Evolutionary conservation across 2,797 vertebrate species (phyloP).

Genomic region (Sciurus carolinensis): DNA sequence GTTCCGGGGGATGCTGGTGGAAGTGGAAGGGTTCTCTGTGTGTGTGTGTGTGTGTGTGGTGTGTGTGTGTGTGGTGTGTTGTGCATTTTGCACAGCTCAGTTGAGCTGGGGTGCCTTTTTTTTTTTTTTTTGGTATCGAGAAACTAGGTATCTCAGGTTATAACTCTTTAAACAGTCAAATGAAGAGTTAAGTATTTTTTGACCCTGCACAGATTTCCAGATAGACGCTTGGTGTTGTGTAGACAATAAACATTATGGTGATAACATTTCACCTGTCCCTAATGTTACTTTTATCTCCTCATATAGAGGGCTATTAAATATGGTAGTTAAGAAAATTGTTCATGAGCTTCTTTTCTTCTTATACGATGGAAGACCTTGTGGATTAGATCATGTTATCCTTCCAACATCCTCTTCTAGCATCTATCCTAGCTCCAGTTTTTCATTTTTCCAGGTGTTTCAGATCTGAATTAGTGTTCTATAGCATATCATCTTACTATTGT

Average conservation of each 20-base stretch:
- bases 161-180: background rate
- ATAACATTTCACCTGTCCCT: background rate
- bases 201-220: background rate
- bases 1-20: too few species aligned
- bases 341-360: background rate
- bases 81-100: background rate
- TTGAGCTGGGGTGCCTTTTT: background rate
- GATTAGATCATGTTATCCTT: background rate
- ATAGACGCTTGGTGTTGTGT: background rate
- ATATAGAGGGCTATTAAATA: background rate
- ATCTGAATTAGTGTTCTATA: background rate
- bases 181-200: background rate
- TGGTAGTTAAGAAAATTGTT: background rate
- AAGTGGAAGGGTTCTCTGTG: fast-evolving
- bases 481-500: background rate
- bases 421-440: background rate
- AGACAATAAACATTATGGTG: background rate
- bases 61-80: background rate
- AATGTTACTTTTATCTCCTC: background rate
- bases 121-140: background rate
- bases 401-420: background rate
- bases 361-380: background rate
- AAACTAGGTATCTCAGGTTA: background rate
- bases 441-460: background rate
- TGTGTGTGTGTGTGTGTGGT: background rate